phyloP scores from a whole-genome alignment of 2,888 invertebrate genomes.

The Tricholauxania praeusta region DNA sequence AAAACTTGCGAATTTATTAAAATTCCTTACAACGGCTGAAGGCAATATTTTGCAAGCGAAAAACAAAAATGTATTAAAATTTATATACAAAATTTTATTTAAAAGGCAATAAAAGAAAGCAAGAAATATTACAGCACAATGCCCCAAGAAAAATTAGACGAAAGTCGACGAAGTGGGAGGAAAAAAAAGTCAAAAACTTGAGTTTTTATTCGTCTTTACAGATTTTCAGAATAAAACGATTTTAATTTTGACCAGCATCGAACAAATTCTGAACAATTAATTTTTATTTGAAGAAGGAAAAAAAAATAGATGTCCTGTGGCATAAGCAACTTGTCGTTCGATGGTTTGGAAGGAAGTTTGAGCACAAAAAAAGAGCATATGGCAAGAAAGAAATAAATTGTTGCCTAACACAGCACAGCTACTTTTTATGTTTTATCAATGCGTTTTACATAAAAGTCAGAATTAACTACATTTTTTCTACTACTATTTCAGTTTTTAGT shows the following conservation, averaged over 20 bases:
- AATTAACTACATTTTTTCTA: constrained; percentile 5
- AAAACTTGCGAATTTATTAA: constrained; percentile 28
- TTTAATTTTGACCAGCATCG: constrained; percentile 23
- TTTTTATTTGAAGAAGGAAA: neutral
- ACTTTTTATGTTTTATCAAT: neutral
- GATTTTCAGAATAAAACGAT: neutral
- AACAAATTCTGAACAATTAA: constrained; percentile 31
- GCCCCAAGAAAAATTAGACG: neutral
- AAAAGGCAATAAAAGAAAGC: constrained; percentile 13
- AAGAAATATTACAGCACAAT: neutral
- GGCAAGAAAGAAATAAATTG: neutral
- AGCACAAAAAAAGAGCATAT: neutral
- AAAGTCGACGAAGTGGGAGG: neutral
- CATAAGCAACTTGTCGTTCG: constrained; percentile 5
- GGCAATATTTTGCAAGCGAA: constrained; percentile 11
- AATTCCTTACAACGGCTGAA: constrained; percentile 18
- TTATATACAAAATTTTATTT: neutral
- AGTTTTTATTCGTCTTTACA: neutral
- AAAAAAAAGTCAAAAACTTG: neutral
- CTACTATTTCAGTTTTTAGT: neutral
- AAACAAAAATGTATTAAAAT: constrained; percentile 1
- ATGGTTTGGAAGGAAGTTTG: neutral
- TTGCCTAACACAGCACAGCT: neutral
- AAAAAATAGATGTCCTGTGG: constrained; percentile 1
- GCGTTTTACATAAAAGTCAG: constrained; percentile 20